Conservation (phyloP, 2,888 invertebrate species). For the Tinea pellionella region DNA sequence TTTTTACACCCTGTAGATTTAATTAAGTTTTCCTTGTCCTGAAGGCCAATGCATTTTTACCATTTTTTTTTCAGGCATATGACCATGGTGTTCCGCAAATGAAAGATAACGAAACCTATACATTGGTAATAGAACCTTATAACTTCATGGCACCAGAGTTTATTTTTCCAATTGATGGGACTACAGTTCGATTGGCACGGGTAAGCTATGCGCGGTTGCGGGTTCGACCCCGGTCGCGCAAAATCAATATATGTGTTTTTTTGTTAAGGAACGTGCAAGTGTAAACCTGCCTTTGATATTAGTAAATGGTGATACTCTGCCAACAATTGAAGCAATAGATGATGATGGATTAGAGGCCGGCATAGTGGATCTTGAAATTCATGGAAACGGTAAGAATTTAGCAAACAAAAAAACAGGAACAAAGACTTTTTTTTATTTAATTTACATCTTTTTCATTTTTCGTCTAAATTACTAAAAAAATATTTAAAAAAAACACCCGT, state of each 20-base stretch:
- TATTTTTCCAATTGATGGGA: constrained; percentile 47
- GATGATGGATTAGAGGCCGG: constrained; percentile 69
- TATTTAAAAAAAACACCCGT: too few species aligned
- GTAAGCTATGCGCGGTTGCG: too few species aligned
- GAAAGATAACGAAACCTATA: constrained; percentile 44
- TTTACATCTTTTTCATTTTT: too few species aligned
- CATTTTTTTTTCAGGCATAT: constrained; percentile 56
- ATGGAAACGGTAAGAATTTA: constrained; percentile 37
- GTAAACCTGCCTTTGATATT: constrained; percentile 34
- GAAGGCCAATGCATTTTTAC: too few species aligned
- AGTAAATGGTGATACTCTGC: constrained; percentile 43
- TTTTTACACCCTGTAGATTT: too few species aligned
- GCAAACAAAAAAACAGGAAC: neutral
- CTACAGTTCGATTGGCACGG: constrained; percentile 45
- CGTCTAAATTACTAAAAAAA: too few species aligned
- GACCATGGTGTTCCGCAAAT: constrained; percentile 63
- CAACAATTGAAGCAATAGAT: constrained; percentile 61
- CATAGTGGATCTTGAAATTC: constrained; percentile 52
- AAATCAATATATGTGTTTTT: constrained; percentile 1
- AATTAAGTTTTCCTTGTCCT: too few species aligned
- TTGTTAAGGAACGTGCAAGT: constrained; percentile 38
- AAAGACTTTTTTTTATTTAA: too few species aligned
- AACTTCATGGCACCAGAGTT: constrained; percentile 71
- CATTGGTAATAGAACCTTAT: constrained; percentile 59
- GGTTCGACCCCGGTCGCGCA: too few species aligned